A percentile compares a stretch with the other conserved stretches of the same genome.
phyloP scores from a whole-genome alignment of 2,113 vertebrate species.

The Anoplopoma fimbria region DNA sequence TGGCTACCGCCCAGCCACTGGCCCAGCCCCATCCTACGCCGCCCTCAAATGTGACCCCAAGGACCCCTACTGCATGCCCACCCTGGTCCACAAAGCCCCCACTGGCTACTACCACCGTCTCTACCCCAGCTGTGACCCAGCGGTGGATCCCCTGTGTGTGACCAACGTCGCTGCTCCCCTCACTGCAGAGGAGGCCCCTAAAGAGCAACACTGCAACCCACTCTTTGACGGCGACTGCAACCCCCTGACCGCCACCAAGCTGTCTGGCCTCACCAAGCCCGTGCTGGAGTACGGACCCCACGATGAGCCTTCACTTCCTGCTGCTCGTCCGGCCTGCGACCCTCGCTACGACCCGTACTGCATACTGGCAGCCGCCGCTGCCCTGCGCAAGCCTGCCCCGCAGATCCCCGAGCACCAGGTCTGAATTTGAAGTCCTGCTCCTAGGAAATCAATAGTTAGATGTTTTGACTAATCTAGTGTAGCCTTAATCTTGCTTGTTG shows the following conservation, averaged over 20 bases:
- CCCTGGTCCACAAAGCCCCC: slow-evolving; percentile 74
- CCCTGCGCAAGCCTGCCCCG: slow-evolving; percentile 66
- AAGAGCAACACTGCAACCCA: slow-evolving; percentile 82
- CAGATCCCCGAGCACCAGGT: slow-evolving; percentile 80
- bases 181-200: slow-evolving; percentile 52
- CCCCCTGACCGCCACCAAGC: slow-evolving; percentile 80
- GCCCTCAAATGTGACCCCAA: slow-evolving; percentile 81
- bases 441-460: slow-evolving; percentile 41
- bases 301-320: slow-evolving; percentile 53
- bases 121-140: slow-evolving; percentile 81
- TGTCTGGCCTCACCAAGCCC: slow-evolving; percentile 77
- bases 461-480: slow-evolving; percentile 50
- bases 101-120: slow-evolving; percentile 77
- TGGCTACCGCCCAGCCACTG: slow-evolving; percentile 79
- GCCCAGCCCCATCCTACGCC: slow-evolving; percentile 78
- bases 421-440: slow-evolving; percentile 72
- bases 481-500: slow-evolving; percentile 37
- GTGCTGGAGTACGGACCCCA: slow-evolving; percentile 74
- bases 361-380: slow-evolving; percentile 73
- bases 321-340: slow-evolving; percentile 77
- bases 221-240: slow-evolving; percentile 84
- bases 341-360: slow-evolving; percentile 81
- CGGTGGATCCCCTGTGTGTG: slow-evolving; percentile 79
- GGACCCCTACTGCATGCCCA: slow-evolving; percentile 81
- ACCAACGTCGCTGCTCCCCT: slow-evolving; percentile 51